These are phyloP conservation scores for Tholera decimalis DNA, from an alignment of 2,888 invertebrate genomes.

Conservation along the genomic window DNA sequence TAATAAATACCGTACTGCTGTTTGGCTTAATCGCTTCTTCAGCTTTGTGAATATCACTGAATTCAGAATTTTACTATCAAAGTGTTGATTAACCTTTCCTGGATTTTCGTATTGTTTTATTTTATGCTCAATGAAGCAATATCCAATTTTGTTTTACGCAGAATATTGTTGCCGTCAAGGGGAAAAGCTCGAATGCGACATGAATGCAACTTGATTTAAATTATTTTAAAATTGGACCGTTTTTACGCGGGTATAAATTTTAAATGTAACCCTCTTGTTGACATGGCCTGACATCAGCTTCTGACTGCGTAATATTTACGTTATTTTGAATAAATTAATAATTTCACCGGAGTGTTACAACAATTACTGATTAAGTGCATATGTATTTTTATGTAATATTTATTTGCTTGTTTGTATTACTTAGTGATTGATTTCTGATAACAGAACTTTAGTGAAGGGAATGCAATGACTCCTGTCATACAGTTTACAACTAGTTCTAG, in stretches of 20 bases:
- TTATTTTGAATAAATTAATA: conserved; percentile 43
- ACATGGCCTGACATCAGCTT: conserved; percentile 44
- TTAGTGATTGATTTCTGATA: neutral
- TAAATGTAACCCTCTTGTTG: conserved; percentile 48
- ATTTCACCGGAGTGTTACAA: too few relatives aligned
- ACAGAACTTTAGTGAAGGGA: too few relatives aligned
- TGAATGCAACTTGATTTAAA: conserved; percentile 62
- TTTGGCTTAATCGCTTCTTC: neutral
- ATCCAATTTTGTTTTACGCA: conserved; percentile 25
- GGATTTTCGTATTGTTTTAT: neutral
- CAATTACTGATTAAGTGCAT: too few relatives aligned
- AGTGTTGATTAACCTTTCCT: too few relatives aligned
- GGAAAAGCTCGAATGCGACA: conserved; percentile 41
- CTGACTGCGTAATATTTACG: conserved; percentile 36
- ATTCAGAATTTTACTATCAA: neutral
- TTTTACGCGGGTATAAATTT: conserved; percentile 57
- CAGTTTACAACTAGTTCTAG: too few relatives aligned
- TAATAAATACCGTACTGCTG: too few relatives aligned
- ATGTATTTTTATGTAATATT: too few relatives aligned
- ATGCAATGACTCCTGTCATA: too few relatives aligned
- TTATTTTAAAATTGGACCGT: conserved; percentile 49
- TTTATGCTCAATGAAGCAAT: conserved; percentile 1
- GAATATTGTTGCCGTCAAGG: conserved; percentile 34
- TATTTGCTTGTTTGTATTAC: too few relatives aligned
- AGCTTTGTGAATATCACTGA: neutral